Evolutionary conservation across 2,888 invertebrate species (phyloP), one percentile per base, ranked within the genome.

Genomic region (Anticlea derivata): DNA sequence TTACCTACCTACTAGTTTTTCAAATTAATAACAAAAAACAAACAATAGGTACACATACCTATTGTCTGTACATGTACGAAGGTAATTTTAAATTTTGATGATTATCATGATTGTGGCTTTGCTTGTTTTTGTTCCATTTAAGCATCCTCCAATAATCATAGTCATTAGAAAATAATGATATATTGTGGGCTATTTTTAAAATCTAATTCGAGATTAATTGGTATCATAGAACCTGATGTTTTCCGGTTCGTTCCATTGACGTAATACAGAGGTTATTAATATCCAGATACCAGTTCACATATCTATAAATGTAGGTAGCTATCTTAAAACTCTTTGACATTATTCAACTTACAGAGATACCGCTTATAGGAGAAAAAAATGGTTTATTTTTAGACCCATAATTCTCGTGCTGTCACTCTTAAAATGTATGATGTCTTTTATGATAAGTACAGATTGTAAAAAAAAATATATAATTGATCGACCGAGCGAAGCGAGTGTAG

Each of bases 211-310:
- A 43, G 10, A 27, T 43, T 46, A 46, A 22, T 20, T 45, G 23
- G 29, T 33, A 50, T 47, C 44, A 50, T 49, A 30, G 47, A 38
- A 5, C 29, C 24, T 46, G 31, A 45, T 46, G 30, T 58, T 49
- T 57, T 56, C 46, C 51, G 31, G 58, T 53, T 27, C 48, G 55
- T 61, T 69, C 58, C 62, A 54, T 50, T 75, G 75, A 75, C 75
- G 75, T 66, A 70, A 58, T 37, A 20, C 43, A 45, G 38, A 56
- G 35, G 27, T 43, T 43, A 63, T 72, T 65, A 63, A 64, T 62
- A 31, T 4, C 10, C 5, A n/a, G 6, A 41, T 41, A 65, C 63
- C 52, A 37, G 58, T 68, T 70, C 71, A 74, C 69, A 66, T 63
- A 58, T 61, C 39, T 26, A 6, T 60, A 61, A 35, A 55, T 56